These are phyloP conservation scores for Zele albiditarsus DNA, from an alignment of 2,888 invertebrate species.

Conservation along the genomic window DNA sequence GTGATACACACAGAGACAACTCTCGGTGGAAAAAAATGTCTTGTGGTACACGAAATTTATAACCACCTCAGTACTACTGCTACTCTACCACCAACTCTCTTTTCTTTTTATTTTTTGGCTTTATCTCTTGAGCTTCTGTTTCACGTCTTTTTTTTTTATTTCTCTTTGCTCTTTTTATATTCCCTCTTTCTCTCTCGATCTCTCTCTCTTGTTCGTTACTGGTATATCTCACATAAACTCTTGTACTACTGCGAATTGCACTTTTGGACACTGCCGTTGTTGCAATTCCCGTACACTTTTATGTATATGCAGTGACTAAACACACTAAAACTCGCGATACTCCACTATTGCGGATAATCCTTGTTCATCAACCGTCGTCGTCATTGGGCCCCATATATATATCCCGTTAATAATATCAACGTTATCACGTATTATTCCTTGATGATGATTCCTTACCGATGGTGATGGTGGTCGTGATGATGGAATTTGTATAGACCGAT, in stretches of 20 bases:
- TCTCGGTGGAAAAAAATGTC: slow-evolving; percentile 15
- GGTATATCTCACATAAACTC: slow-evolving; percentile 46
- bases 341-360: slow-evolving; percentile 57
- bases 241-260: slow-evolving; percentile 43
- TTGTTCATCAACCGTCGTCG: slow-evolving; percentile 53
- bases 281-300: slow-evolving; percentile 1
- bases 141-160: slow-evolving; percentile 25
- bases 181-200: slow-evolving; percentile 29
- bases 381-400: slow-evolving; percentile 61
- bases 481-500: slow-evolving; percentile 19
- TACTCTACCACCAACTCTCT: neutral
- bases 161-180: slow-evolving; percentile 30
- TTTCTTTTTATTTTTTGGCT: neutral
- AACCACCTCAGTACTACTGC: slow-evolving; percentile 1
- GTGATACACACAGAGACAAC: too few relatives aligned
- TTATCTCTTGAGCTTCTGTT: neutral
- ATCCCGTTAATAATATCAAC: slow-evolving; percentile 37
- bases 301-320: neutral
- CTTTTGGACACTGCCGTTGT: slow-evolving; percentile 22
- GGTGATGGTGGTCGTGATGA: slow-evolving; percentile 21
- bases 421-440: slow-evolving; percentile 23
- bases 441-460: slow-evolving; percentile 42
- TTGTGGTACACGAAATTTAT: slow-evolving; percentile 20
- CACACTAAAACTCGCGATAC: slow-evolving; percentile 28
- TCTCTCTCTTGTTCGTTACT: slow-evolving; percentile 34